Evolutionary conservation across 2,888 invertebrate genomes (phyloP).

Genomic region (Limnephilus lunatus): DNA sequence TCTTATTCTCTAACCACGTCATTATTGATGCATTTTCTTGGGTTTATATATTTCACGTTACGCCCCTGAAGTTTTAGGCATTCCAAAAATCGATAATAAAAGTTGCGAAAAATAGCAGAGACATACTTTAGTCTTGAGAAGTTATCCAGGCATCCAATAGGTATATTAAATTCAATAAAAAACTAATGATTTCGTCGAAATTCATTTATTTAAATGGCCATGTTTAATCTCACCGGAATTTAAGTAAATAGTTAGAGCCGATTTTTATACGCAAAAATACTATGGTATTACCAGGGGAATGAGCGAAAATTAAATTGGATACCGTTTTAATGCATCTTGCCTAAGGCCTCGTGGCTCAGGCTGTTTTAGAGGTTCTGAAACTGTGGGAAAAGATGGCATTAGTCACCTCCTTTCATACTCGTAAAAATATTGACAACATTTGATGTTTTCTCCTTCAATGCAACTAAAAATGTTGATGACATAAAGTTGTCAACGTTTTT

Average conservation of each 20-base stretch:
- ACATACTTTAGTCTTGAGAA: not conserved
- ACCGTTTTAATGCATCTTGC: conserved; percentile 39
- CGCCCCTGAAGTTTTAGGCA: not conserved
- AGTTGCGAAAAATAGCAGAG: not conserved
- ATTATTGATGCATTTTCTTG: too few relatives aligned
- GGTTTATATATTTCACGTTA: not conserved
- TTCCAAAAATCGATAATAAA: not conserved
- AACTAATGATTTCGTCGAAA: not conserved
- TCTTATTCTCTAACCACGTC: too few relatives aligned
- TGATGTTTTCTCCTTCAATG: too few relatives aligned
- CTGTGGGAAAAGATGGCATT: not conserved
- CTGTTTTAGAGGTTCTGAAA: not conserved
- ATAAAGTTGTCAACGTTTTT: too few relatives aligned
- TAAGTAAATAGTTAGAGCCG: not conserved
- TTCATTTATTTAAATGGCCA: not conserved
- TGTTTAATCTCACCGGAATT: not conserved
- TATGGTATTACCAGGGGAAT: not conserved
- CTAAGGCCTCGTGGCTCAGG: not conserved
- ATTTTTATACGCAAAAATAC: not conserved
- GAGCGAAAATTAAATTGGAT: conserved; percentile 20
- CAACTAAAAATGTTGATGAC: too few relatives aligned
- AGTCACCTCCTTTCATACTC: too few relatives aligned
- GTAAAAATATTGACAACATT: too few relatives aligned
- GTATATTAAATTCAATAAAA: not conserved
- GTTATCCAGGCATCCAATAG: not conserved